phyloP scores from a whole-genome alignment of 2,888 invertebrate species.

The Cheiracanthium punctorium region DNA sequence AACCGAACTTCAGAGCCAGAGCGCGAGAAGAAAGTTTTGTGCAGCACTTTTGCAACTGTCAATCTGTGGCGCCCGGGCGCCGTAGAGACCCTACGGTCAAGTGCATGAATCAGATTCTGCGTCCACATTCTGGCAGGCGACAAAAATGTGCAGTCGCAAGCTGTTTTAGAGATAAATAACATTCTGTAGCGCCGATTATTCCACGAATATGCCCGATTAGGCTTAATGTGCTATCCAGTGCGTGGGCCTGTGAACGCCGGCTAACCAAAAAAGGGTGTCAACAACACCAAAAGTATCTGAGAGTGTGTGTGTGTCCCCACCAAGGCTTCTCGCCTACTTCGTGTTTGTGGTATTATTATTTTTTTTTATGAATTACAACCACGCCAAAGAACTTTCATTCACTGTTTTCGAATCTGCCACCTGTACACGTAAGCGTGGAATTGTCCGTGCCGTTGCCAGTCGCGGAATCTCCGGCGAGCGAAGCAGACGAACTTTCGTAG shows the following conservation, averaged over 20 bases:
- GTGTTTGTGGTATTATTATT: constrained; percentile 48
- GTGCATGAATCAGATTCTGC: constrained; percentile 37
- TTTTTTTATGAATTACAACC: constrained; percentile 28
- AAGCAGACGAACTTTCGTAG: constrained; percentile 33
- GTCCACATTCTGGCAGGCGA: neutral
- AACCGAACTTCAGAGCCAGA: neutral
- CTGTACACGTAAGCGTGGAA: constrained; percentile 60
- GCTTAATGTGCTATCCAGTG: constrained; percentile 30
- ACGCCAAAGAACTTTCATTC: constrained; percentile 30
- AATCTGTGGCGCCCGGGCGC: constrained; percentile 43
- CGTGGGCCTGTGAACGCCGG: constrained; percentile 51
- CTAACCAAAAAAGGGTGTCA: constrained; percentile 70
- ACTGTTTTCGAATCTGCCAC: constrained; percentile 21
- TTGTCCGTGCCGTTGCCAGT: constrained; percentile 22
- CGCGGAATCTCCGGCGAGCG: constrained; percentile 29
- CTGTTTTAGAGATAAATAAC: neutral
- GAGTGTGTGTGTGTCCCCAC: constrained; percentile 44
- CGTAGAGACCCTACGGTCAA: constrained; percentile 33
- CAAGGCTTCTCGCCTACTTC: constrained; percentile 63
- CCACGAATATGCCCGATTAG: constrained; percentile 50
- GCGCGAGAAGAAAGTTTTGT: constrained; percentile 23
- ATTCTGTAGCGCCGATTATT: neutral
- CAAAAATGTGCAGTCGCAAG: constrained; percentile 32
- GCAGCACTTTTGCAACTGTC: constrained; percentile 45
- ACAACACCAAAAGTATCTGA: constrained; percentile 36